These are phyloP conservation scores for Drosophila subquinaria DNA, from an alignment of 2,888 invertebrate species.

Conservation along the genomic window DNA sequence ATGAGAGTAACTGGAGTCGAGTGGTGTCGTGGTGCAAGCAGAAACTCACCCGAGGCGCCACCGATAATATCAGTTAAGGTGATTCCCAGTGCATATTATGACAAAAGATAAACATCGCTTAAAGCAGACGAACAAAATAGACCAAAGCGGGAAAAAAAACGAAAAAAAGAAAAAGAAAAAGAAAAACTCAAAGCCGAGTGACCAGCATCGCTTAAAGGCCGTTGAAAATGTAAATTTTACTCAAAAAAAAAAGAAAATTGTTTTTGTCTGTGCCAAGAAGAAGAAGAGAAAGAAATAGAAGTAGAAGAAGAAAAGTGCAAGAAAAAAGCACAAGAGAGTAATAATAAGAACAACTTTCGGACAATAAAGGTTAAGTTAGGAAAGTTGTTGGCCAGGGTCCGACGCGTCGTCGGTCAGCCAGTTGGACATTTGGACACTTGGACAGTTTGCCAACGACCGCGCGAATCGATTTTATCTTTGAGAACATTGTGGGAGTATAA, in stretches of 20 bases:
- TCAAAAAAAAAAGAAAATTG: conserved; percentile 23
- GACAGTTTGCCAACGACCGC: conserved; percentile 76
- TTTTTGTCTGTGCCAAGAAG: conserved; percentile 38
- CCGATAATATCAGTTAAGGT: conserved; percentile 75
- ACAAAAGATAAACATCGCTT: conserved; percentile 80
- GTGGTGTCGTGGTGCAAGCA: conserved; percentile 18
- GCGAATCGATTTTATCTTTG: conserved; percentile 82
- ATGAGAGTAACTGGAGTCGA: conserved; percentile 47
- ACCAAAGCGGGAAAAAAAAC: conserved; percentile 18
- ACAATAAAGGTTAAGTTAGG: conserved; percentile 81
- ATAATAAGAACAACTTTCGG: conserved; percentile 77
- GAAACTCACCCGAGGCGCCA: conserved; percentile 53
- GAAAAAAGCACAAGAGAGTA: conserved; percentile 50
- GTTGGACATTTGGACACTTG: conserved; percentile 36
- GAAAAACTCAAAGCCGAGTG: conserved; percentile 29
- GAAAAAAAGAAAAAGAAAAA: background rate
- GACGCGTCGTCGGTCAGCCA: conserved; percentile 25
- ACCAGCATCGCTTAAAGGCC: conserved; percentile 63
- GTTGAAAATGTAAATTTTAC: conserved; percentile 71
- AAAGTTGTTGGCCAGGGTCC: conserved; percentile 62
- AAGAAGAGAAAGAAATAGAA: background rate
- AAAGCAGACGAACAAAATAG: conserved; percentile 50
- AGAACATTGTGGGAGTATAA: conserved; percentile 24
- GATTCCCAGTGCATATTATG: conserved; percentile 83
- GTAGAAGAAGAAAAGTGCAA: conserved; percentile 25